Base-by-base conservation (phyloP, 2,113 vertebrate species). In the Ranitomeya variabilis region DNA sequence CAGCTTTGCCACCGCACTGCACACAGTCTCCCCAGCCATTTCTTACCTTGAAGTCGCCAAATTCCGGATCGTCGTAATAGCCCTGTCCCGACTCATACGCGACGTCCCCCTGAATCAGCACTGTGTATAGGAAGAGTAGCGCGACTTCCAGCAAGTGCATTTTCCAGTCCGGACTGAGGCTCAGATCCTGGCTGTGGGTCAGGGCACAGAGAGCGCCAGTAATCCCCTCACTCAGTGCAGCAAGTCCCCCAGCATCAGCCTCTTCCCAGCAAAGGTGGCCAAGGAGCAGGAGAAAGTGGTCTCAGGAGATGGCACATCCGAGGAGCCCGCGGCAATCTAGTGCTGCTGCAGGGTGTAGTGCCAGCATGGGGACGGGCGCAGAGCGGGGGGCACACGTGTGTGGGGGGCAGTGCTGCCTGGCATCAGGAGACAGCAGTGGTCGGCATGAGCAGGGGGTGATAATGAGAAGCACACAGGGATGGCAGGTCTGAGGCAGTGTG, bases 81-180 rank as follows among this genome's bases (percentile, higher is more conserved):
- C 93, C 94, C 83, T 92, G 94, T 66, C 93, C 94, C 54, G 95
- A 94, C 89, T 96, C 93, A 82, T 93, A 94, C 91, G 95, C 95
- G 86, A 91, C 91, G 84, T 89, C 87, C 74, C 87, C 77, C 51
- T 89, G 90, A 57, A 87, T n/a, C 26, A 89, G 73, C 7, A 77
- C 90, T 37, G 87, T 71, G 87, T 90, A 90, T 77, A 95, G 92
- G 69, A 93, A 88, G 57, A 94, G 90, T 90, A 93, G 90, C 59
- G 94, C 93, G 90, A 92, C 90, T 91, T 93, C 93, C 93, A 94
- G 93, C 94, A 94, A 95, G 94, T 94, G 95, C 95, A 96, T 96
- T 69, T 89, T 89, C 83, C 87, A 77, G 64, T 85, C 87, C 87
- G 73, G 80, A 74, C 62, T 83, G n/a, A 11, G 87, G 87, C 14